These are phyloP conservation scores for Drosophila sp. DNA, from an alignment of 1,140 invertebrate species.

Conservation along the genomic window DNA sequence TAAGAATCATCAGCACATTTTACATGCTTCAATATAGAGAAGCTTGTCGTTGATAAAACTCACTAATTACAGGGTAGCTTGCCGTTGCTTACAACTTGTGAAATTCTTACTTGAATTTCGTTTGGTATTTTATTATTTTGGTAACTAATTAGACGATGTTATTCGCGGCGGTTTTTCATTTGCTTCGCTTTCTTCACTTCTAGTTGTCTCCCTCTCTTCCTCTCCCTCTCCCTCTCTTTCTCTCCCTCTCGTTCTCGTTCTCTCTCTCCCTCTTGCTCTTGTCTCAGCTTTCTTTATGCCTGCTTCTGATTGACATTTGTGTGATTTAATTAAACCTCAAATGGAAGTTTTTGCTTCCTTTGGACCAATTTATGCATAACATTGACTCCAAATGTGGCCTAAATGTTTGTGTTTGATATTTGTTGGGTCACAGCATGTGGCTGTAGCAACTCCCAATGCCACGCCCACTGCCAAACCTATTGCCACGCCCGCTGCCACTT, in stretches of 20 bases:
- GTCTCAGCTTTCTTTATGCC: slow-evolving; percentile 32
- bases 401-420: not conserved
- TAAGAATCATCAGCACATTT: no score
- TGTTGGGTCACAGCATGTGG: not conserved
- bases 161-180: slow-evolving; percentile 60
- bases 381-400: slow-evolving; percentile 25
- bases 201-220: not conserved
- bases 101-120: not conserved
- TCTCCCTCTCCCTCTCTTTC: not conserved
- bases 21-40: no score
- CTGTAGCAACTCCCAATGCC: not conserved
- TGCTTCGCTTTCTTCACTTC: not conserved
- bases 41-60: no score
- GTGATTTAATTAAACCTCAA: slow-evolving; percentile 80
- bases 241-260: slow-evolving; percentile 2
- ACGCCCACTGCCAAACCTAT: no score
- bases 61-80: slow-evolving; percentile 11
- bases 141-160: slow-evolving; percentile 73
- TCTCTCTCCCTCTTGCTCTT: slow-evolving; percentile 3
- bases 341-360: slow-evolving; percentile 60
- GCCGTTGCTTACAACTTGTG: not conserved
- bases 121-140: slow-evolving; percentile 50
- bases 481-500: no score
- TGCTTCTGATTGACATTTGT: slow-evolving; percentile 60
- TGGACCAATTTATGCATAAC: slow-evolving; percentile 66